Conservation (phyloP, 2,113 vertebrate species). For the Neolamprologus sp. region DNA sequence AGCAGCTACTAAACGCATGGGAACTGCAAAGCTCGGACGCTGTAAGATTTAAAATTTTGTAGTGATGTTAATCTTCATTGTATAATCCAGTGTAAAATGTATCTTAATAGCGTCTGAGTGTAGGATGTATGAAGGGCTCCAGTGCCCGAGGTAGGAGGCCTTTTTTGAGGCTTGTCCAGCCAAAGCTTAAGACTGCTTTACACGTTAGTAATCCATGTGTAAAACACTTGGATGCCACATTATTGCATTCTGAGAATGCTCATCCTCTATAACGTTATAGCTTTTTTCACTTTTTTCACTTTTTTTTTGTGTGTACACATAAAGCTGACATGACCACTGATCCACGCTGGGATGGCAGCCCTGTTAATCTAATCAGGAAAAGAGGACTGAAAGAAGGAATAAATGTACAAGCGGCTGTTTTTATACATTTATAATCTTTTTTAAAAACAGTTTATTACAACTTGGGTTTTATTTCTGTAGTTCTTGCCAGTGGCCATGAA, state of each 20-base stretch:
- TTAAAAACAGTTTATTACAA: not conserved
- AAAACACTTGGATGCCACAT: not conserved
- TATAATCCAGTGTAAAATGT: not conserved
- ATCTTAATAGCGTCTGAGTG: not conserved
- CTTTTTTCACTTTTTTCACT: not conserved
- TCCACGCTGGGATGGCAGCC: not conserved
- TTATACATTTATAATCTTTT: not conserved
- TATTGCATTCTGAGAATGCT: slow-evolving; percentile 58
- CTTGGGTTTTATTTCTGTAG: not conserved
- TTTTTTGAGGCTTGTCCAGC: not conserved
- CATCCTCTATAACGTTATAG: not conserved
- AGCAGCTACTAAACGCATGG: slow-evolving; percentile 4
- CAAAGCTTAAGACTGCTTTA: not conserved
- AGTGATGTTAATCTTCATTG: not conserved
- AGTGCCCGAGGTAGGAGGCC: not conserved
- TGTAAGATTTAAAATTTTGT: not conserved
- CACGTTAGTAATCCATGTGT: not conserved
- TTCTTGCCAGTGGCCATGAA: no score
- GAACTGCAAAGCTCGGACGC: not conserved
- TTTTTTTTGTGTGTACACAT: not conserved
- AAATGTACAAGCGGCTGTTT: not conserved
- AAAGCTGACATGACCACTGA: not conserved
- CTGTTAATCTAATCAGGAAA: not conserved
- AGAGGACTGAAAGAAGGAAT: not conserved
- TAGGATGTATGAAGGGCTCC: not conserved